These are phyloP conservation scores for Asbolus verrucosus DNA, from an alignment of 1,140 invertebrate species.

Conservation along the genomic window DNA sequence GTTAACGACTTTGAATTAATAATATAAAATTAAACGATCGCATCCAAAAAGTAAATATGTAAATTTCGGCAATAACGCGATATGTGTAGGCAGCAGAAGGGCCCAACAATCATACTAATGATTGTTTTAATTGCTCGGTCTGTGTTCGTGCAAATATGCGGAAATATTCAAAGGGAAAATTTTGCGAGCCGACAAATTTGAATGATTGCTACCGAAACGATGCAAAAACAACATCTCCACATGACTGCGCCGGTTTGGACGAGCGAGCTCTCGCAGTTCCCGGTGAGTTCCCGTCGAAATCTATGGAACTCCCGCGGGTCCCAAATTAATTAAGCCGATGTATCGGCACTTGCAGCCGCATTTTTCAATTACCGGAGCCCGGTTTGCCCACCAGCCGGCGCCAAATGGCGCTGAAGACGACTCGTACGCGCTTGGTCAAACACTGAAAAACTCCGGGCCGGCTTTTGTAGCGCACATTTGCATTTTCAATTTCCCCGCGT, in stretches of 20 bases:
- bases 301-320: constrained; percentile 10
- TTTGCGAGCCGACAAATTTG: constrained; percentile 27
- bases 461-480: constrained; percentile 43
- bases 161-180: neutral
- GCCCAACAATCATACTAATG: constrained; percentile 34
- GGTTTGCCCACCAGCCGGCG: constrained; percentile 6
- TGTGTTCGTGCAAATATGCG: constrained; percentile 4
- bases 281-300: constrained; percentile 30
- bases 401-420: constrained; percentile 11
- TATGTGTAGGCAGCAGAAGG: neutral
- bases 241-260: constrained; percentile 3
- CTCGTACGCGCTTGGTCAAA: constrained; percentile 21
- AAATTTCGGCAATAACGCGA: neutral
- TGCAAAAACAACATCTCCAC: constrained; percentile 27
- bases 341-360: constrained; percentile 38
- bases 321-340: constrained; percentile 41
- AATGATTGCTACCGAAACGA: constrained; percentile 26
- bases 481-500: constrained; percentile 49
- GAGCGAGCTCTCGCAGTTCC: too few relatives aligned
- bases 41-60: too few relatives aligned
- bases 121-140: constrained; percentile 36
- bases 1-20: too few relatives aligned
- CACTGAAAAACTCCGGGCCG: constrained; percentile 20
- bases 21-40: too few relatives aligned
- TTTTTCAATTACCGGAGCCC: constrained; percentile 37